Evolutionary conservation across 1,140 invertebrate species (phyloP).

Genomic region (Bicyclus anynana): DNA sequence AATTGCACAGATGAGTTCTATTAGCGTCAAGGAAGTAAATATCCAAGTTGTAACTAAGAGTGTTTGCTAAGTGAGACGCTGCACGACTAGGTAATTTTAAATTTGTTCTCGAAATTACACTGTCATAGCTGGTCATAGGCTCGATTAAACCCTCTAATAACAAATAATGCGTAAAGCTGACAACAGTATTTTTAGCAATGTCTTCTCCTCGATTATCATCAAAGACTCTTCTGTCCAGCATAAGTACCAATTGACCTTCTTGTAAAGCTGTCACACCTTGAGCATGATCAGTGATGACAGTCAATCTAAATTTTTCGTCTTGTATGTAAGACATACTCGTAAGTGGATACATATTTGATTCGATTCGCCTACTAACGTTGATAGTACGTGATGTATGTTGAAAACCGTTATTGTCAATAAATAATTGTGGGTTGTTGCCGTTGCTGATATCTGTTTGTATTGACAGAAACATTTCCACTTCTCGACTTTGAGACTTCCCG

Average conservation of each 20-base stretch:
- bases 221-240: constrained; percentile 91
- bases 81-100: constrained; percentile 79
- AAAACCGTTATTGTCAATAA: constrained; percentile 93
- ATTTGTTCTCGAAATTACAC: constrained; percentile 29
- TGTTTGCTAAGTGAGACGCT: constrained; percentile 84
- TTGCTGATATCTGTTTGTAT: constrained; percentile 85
- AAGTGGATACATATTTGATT: constrained; percentile 94
- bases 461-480: constrained; percentile 90
- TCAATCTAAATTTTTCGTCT: constrained; percentile 84
- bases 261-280: constrained; percentile 90
- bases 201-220: constrained; percentile 94
- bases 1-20: constrained; percentile 40
- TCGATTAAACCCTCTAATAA: constrained; percentile 83
- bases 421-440: constrained; percentile 85
- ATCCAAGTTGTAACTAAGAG: constrained; percentile 85
- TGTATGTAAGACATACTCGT: constrained; percentile 91
- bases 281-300: constrained; percentile 88
- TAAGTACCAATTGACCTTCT: constrained; percentile 90
- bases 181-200: constrained; percentile 90
- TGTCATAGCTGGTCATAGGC: constrained; percentile 15
- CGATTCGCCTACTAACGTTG: constrained; percentile 77
- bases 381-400: constrained; percentile 70
- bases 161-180: constrained; percentile 88
- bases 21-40: constrained; percentile 83
- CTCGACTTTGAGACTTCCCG: constrained; percentile 83